phyloP scores from a whole-genome alignment of 2,888 invertebrate genomes.

The Drosophila kambysellisi region DNA sequence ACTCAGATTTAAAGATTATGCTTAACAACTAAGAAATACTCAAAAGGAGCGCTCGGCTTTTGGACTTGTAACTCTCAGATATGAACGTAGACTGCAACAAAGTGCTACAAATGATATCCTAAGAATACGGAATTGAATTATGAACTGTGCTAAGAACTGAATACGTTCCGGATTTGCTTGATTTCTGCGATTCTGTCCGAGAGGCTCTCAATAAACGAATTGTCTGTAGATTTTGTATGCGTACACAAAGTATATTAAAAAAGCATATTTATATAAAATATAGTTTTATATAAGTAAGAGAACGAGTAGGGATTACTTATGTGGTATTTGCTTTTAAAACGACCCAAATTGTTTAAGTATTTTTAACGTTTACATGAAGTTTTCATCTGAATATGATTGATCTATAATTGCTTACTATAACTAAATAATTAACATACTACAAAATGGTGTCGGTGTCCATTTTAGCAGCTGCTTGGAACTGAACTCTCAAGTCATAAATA shows the following conservation, averaged over 20 bases:
- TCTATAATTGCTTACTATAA: constrained; percentile 12
- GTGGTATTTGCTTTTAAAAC: constrained; percentile 71
- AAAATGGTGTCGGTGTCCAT: constrained; percentile 73
- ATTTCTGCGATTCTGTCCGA: constrained; percentile 3
- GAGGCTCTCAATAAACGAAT: constrained; percentile 18
- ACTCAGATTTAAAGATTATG: constrained; percentile 5
- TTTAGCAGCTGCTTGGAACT: constrained; percentile 45
- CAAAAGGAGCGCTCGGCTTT: constrained; percentile 26
- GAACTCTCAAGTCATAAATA: constrained; percentile 15
- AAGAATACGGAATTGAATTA: constrained; percentile 46
- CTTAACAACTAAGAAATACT: constrained; percentile 50
- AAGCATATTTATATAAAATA: constrained; percentile 23
- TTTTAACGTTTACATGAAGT: constrained; percentile 33
- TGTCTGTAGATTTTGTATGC: constrained; percentile 54
- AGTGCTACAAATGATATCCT: constrained; percentile 41
- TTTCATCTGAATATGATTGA: constrained; percentile 16
- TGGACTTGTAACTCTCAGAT: constrained; percentile 8
- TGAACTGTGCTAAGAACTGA: constrained; percentile 40
- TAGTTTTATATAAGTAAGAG: constrained; percentile 46
- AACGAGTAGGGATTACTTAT: constrained; percentile 34
- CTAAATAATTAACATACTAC: constrained; percentile 5
- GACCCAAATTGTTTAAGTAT: constrained; percentile 53
- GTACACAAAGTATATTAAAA: constrained; percentile 16
- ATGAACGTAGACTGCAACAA: constrained; percentile 34
- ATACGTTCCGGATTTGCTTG: constrained; percentile 25